Evolutionary conservation across 2,797 vertebrate species (phyloP).

Genomic region (Tolypeutes matacus): DNA sequence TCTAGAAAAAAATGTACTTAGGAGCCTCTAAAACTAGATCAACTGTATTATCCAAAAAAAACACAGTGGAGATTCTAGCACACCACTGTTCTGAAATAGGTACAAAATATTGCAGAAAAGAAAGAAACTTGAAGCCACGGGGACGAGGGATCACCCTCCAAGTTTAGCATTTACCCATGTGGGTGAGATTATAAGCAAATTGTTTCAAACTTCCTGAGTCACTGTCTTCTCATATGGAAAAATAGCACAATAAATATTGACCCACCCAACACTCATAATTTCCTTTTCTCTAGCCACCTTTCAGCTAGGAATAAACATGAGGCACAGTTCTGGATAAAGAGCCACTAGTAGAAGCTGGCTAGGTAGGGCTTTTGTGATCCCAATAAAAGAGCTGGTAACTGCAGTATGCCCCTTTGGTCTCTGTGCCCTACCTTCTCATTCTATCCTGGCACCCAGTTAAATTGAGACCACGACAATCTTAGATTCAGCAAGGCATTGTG

Average conservation of each 20-base stretch:
- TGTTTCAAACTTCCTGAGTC: background rate
- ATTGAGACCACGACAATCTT: background rate
- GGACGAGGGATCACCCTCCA: background rate
- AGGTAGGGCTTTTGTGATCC: background rate
- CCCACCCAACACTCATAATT: too few relatives aligned
- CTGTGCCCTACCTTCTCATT: background rate
- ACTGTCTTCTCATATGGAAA: background rate
- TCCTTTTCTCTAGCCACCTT: background rate
- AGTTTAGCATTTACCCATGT: background rate
- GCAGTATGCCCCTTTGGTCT: background rate
- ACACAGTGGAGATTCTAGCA: background rate
- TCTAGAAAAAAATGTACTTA: background rate
- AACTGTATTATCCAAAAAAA: background rate
- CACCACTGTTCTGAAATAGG: background rate
- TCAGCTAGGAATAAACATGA: background rate
- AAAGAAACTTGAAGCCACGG: background rate
- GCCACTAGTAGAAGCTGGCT: background rate
- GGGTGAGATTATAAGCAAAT: background rate
- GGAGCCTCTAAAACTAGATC: background rate
- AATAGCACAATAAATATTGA: background rate
- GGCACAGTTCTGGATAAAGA: background rate
- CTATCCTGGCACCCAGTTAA: background rate
- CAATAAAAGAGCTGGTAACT: background rate
- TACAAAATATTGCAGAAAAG: background rate
- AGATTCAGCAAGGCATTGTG: fast-evolving